Percentiles rank a stretch among this genome's conserved stretches.
phyloP scores from a whole-genome alignment of 2,113 vertebrate genomes.

The Raphicerus campestris region DNA sequence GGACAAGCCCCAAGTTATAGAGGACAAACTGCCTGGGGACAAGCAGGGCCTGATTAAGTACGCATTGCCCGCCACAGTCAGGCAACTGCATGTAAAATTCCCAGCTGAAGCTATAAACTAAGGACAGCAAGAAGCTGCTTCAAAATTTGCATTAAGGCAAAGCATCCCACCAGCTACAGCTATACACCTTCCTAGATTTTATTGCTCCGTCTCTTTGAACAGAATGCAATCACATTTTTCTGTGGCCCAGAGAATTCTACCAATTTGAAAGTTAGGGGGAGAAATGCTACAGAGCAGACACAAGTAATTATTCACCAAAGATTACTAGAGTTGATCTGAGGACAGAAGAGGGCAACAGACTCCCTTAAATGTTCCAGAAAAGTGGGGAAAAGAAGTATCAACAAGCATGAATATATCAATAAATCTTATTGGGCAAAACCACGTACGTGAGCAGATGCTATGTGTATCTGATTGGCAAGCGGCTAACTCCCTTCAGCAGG shows the following conservation, averaged over 20 bases:
- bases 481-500: background rate
- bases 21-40: background rate
- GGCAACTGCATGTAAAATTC: background rate
- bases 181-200: fast-evolving
- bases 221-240: background rate
- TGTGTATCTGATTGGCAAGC: fast-evolving
- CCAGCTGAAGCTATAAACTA: background rate
- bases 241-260: fast-evolving
- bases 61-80: background rate
- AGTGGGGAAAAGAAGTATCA: background rate
- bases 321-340: fast-evolving
- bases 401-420: background rate
- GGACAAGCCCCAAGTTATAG: background rate
- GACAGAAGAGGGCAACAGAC: too few relatives aligned
- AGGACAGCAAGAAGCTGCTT: too few relatives aligned
- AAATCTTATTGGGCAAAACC: background rate
- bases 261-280: background rate
- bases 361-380: background rate
- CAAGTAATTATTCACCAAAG: fast-evolving
- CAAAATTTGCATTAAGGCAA: too few relatives aligned
- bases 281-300: background rate
- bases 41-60: fast-evolving
- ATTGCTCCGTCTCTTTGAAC: background rate
- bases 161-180: fast-evolving
- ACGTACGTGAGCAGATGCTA: fast-evolving